Conservation (phyloP, 2,113 vertebrate genomes). For the Jaculus jaculus region DNA sequence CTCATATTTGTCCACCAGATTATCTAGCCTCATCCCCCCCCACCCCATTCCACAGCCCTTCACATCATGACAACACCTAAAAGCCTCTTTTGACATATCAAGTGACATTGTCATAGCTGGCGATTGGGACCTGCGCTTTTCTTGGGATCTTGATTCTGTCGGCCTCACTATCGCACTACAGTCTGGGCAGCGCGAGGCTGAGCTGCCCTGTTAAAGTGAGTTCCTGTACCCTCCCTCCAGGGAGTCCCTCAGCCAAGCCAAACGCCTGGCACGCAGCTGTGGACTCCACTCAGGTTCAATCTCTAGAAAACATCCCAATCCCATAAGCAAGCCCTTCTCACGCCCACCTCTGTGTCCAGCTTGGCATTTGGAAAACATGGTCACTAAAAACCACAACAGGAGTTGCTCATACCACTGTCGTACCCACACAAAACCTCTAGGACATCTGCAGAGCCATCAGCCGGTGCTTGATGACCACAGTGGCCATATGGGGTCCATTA, state of each 20-base stretch:
- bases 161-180: neutral
- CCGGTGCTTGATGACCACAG: neutral
- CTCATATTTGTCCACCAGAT: no score
- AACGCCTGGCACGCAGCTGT: no score
- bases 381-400: neutral
- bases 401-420: accelerated
- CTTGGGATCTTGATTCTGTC: neutral
- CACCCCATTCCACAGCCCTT: neutral
- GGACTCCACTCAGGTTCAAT: no score
- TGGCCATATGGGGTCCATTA: no score
- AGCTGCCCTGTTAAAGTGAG: neutral
- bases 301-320: neutral
- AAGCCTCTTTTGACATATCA: neutral
- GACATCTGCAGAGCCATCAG: neutral
- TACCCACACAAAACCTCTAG: neutral
- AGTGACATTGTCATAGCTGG: neutral
- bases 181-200: neutral
- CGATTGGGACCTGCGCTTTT: no score
- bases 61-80: neutral
- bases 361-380: neutral
- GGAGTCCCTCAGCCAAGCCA: no score
- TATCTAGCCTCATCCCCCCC: accelerated
- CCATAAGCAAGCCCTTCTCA: neutral
- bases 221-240: no score
- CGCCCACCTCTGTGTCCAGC: neutral